Base-by-base conservation (phyloP, 2,888 invertebrate genomes). In the Therioaphis trifolii region DNA sequence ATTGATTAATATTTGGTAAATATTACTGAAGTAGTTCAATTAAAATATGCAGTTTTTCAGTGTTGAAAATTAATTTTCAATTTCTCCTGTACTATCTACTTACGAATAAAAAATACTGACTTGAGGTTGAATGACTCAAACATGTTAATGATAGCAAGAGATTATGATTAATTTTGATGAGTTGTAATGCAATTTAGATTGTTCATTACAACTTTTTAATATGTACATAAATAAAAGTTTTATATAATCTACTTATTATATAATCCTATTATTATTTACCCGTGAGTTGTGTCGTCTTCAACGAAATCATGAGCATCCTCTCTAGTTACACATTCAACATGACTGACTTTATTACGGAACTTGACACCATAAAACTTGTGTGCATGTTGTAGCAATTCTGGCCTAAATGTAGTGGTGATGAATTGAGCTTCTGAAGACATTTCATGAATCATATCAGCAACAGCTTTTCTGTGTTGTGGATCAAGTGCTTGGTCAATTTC, bases 401-500 rank as follows among this genome's bases (percentile, higher is more conserved):
- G 98, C 87, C 99, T 90, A 92, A 99, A 99, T 12, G 99, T 99
- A 29, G 99, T 99, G 0, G 99, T 99, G 88, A 99, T 99, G 90
- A 99, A 99, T 90, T 99, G 99, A 0, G 99, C 99, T 66, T 96
- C 96, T 49, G 93, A 92, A 14, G 97, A 96, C 84, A 98, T 91
- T 89, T 98, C 97, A 89, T 98, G 96, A 88, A 99, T 99, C 98
- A 99, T 98, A 89, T 96, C 94, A 0, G 96, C 98, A n/a, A 99
- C 99, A 27, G 98, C 97, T 90, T 97, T 96, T 86, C 99, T 92
- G 89, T 99, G 98, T 88, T 97, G 97, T 0, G 98, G 95, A 90
- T 99, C 99, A 82, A 99, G 90, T 0, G 99, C 99, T 91, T 99
- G 99, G 91, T 99, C 99, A 87, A 99, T 99, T 91, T 99, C 99